Base-by-base conservation (phyloP, 1,140 invertebrate genomes). In the Anastrepha obliqua region DNA sequence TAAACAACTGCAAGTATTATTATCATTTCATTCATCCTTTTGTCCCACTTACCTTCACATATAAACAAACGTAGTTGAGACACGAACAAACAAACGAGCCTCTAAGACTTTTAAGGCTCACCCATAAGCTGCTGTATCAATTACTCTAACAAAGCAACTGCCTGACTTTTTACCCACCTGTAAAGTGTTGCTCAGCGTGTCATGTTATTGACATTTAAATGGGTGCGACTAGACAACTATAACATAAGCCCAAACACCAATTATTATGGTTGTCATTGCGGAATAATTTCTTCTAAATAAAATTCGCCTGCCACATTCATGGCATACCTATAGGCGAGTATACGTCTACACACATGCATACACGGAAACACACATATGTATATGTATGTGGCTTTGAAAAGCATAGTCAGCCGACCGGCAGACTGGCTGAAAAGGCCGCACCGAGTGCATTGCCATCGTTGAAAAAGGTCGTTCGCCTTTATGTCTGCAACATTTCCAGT, bases 381-480 rank as follows among this genome's bases (percentile, higher is more conserved):
- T 58, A 13, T 81, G 51, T 6, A 11, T 81, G 29, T 9, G n/a
- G 4, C 3, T 39, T 29, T 62, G 13, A 62, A 62, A 39, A 67
- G 5, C 20, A 42, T 58, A 81, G 47, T 81, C 74, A 55, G 44
- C 47, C 74, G 74, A 81, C 44, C 47, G 74, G 74, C 47, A 55
- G 74, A 81, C 74, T 81, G 85, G 55, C 85, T 86, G 29, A 44
- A 86, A 62, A 86, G 55, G 39, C 55, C 11, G 59, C 20, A 86
- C 39, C 59, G 59, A 86, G 85, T 86, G 85, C 85, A 86, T 86
- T 86, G 85, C 55, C 60, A 87, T 51, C 90, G 88, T 90, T 91
- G 90, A 92, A 91, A 92, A 92, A 90, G 91, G 90, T 92, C 91
- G 90, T 92, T 92, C 91, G 91, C 91, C 91, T 92, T 92, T 92